Base-by-base conservation (phyloP, 2,113 vertebrate species). In the Oophaga pumilio region DNA sequence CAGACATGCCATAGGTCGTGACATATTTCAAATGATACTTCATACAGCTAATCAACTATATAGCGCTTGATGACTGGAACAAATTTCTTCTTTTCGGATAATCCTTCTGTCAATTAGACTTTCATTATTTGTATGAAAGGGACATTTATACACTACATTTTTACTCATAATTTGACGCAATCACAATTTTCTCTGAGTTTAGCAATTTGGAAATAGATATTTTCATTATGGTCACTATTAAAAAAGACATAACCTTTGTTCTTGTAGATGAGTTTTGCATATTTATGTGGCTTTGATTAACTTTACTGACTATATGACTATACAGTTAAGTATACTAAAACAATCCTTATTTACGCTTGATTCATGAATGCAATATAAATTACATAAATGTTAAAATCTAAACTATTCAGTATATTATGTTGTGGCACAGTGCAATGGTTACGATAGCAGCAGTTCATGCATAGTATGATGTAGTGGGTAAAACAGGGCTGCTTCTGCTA, bases 1-100 rank as follows among this genome's bases (percentile, higher is more conserved):
- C 69, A 76, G 69, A 74, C 53, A 85, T 73, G 83, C 69, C 83
- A 74, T 56, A 43, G 83, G 83, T 74, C 69, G n/a, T 85, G 83
- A 74, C 83, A 85, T 56, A 8, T 60, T 60, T 71, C 50, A 85
- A 59, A 73, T 28, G 83, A 74, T 69, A 74, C 83, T 74, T 85
- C 69, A 85, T 85, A 33, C 24, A 76, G 43, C 49, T 84, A 84
- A 84, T 84, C 64, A 69, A 52, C 64, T 26, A 52, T 71, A 13
- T 49, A 71, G 64, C n/a, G 33, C n/a, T 84, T 71, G 52, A 57
- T 43, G 78, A 60, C 56, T 81, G 57, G 78, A 81, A 81, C 56
- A 43, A 15, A 59, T 79, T 79, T 59, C 56, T 33, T 60, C 78
- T 33, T 28, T 62, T 57, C 20, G 56, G 57, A 81, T 28, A 59